Evolutionary conservation across 2,888 invertebrate genomes (phyloP).

Genomic region (Belgica antarctica): DNA sequence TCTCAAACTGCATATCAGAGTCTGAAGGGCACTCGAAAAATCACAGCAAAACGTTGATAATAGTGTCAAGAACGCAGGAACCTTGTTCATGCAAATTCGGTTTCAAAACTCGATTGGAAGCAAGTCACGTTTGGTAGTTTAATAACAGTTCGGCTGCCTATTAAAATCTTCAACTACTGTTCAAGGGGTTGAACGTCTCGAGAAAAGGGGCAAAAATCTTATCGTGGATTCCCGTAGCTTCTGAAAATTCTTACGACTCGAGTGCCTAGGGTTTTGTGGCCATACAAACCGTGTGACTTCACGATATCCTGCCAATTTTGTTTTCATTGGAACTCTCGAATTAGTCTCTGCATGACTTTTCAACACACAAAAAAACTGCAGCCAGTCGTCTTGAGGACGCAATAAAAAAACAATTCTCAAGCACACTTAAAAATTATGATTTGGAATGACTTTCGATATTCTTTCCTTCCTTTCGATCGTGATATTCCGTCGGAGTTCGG

Average conservation of each 20-base stretch:
- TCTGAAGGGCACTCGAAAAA: constrained; percentile 33
- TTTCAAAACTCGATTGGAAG: neutral
- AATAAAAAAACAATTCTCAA: neutral
- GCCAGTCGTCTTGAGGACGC: neutral
- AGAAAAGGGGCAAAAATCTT: too few relatives aligned
- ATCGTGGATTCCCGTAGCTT: neutral
- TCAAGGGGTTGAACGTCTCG: too few relatives aligned
- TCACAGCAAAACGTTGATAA: constrained; percentile 26
- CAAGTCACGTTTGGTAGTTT: constrained; percentile 13
- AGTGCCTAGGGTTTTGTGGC: constrained; percentile 52
- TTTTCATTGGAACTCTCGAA: too few relatives aligned
- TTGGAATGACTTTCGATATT: neutral
- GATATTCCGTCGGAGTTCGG: neutral
- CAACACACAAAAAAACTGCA: too few relatives aligned
- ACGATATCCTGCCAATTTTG: neutral
- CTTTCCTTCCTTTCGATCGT: too few relatives aligned
- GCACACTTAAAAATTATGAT: constrained; percentile 12
- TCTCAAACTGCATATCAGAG: constrained; percentile 32
- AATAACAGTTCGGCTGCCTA: constrained; percentile 10
- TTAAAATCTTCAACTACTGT: too few relatives aligned
- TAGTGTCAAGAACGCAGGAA: neutral
- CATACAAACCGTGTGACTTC: constrained; percentile 54
- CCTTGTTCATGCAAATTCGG: constrained; percentile 2
- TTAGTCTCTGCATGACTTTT: neutral
- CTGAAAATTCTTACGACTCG: neutral